Evolutionary conservation across 2,797 vertebrate species (phyloP).

Genomic region (Sebastes variabilis): DNA sequence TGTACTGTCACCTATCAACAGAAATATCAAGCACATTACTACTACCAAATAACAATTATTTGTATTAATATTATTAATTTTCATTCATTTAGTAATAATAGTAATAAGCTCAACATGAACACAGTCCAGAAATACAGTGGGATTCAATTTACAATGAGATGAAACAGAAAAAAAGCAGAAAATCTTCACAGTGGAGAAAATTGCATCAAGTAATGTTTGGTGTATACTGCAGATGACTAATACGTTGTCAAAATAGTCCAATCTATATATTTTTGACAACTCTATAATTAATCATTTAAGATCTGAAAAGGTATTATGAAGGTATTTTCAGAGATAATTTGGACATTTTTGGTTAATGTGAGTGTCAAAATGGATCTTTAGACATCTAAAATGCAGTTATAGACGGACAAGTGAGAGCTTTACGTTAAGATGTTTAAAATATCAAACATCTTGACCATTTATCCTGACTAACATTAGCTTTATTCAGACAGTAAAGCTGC

Average conservation of each 20-base stretch:
- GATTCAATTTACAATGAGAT: neutral
- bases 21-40: neutral
- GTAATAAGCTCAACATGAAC: neutral
- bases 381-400: neutral
- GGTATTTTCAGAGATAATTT: neutral
- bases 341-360: neutral
- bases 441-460: neutral
- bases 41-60: neutral
- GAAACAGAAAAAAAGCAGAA: neutral
- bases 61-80: no score
- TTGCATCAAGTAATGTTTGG: no score
- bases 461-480: neutral
- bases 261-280: neutral
- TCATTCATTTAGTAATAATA: no score
- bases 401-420: neutral
- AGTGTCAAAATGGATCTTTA: neutral
- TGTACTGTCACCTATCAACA: neutral
- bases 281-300: neutral
- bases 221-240: neutral
- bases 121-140: neutral
- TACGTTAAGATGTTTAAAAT: neutral
- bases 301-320: neutral
- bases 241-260: neutral
- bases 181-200: neutral
- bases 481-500: neutral